Base-by-base conservation (phyloP, 2,797 vertebrate species). In the Schizopygopsis malacanthus region DNA sequence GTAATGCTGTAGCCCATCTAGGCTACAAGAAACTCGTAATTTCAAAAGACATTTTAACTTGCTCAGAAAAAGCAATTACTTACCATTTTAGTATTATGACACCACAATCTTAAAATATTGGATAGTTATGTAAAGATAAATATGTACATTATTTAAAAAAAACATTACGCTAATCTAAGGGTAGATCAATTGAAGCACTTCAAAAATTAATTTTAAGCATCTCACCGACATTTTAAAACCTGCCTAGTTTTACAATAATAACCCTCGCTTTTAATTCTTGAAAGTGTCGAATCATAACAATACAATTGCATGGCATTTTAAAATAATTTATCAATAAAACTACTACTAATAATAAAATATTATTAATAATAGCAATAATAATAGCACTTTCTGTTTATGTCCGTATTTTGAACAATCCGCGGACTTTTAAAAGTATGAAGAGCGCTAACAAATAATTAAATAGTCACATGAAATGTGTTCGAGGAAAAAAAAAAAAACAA, bases 31-130 rank as follows among this genome's bases (percentile, higher is more conserved):
- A 73, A 47, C 52, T 54, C 47, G 28, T 6, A 20, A 79, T 80
- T 67, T 81, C 16, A 69, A 80, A 80, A 59, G 10, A 33, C 25
- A 20, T 56, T 77, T 56, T 77, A n/a, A n/a, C 16, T 9, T n/a
- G 11, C 20, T 59, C 12, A 41, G 33, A 67, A 39, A 67, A 37
- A 18, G 8, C 22, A 77, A 56, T 25, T 12, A n/a, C 28, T 25
- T 12, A n/a, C 28, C 37, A 39, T 59, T 22, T 52, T 28, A 25
- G 8, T 7, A 20, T 25, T 16, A n/a, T 25, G 8, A 61, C 20
- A 47, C 4, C 2, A 13, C 72, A 12, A 33, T 22, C 3, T 28
- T 82, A 1, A 37, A 61, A 75, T 75, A 76, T 4, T 37, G 61
- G 6, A 70, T n/a, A 4, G 16, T 4, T n/a, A 37, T 5, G 15